A percentile compares a stretch with the other conserved stretches of the same genome.
phyloP scores from a whole-genome alignment of 2,797 vertebrate species.

The Falco concolor region DNA sequence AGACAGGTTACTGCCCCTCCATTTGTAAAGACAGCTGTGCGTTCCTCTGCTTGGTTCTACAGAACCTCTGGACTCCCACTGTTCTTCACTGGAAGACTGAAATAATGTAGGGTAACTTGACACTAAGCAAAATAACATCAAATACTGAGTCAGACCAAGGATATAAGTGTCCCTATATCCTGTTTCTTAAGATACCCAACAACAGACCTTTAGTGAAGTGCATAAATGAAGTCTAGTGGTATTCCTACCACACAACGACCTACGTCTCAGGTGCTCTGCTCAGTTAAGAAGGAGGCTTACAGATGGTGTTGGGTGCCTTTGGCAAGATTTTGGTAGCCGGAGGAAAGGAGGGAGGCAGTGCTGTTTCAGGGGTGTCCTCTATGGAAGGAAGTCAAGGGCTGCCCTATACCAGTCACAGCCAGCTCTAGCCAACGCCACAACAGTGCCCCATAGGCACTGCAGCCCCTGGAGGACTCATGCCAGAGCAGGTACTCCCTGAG shows the following conservation, averaged over 20 bases:
- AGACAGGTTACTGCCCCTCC: constrained; percentile 7
- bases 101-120: neutral
- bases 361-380: neutral
- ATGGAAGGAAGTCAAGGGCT: neutral
- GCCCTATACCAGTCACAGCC: neutral
- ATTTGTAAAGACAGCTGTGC: neutral
- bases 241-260: neutral
- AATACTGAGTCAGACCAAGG: neutral
- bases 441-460: neutral
- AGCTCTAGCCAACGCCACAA: neutral
- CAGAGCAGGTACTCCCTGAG: neutral
- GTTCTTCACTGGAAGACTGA: neutral
- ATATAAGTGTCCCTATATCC: neutral
- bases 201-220: neutral
- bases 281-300: neutral
- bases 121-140: neutral
- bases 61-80: neutral
- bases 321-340: neutral
- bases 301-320: neutral
- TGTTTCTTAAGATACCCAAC: neutral
- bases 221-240: neutral
- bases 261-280: neutral
- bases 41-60: neutral
- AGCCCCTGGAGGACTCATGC: neutral
- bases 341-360: neutral